Evolutionary conservation across 2,888 invertebrate genomes (phyloP), one percentile per base, ranked within the genome.

Genomic region (Geotrupes spiniger): DNA sequence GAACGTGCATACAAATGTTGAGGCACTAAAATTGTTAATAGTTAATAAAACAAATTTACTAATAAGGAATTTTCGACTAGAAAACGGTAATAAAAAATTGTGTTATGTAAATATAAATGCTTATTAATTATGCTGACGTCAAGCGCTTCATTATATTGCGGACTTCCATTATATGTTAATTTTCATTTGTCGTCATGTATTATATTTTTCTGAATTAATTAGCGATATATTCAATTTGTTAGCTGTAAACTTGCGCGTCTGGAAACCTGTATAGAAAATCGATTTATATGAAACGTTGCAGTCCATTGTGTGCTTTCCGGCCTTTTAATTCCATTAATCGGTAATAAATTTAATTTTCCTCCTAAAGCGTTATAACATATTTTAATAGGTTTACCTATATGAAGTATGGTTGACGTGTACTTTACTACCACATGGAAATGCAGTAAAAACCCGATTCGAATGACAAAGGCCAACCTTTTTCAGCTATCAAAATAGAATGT

Each of bases 391-490:
- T 48, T 53, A 56, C 42, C 14, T 43, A 27, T 43, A 52, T 51
- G 49, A 56, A 53, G 53, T 56, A 51, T 49, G 52, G 47, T 45
- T 36, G 48, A 42, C 51, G 44, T 48, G 53, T 42, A 48, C 52
- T 50, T 52, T 48, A 54, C 37, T 42, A 47, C 46, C 37, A 27
- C 37, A 68, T 67, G 62, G 67, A 65, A 66, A 64, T 61, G 66
- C 65, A 63, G 64, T 69, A 69, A 69, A 68, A 69, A 66, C 60
- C 63, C 64, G 61, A 69, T 69, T 62, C 64, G 62, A 60, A 60
- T 62, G 61, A 68, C 68, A 68, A 68, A 51, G 66, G 64, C 51
- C 53, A 51, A 57, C 52, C 59, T 54, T 60, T 59, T 51, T 41
- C 47, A 47, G 56, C 58, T 55, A 58, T 56, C 57, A 61, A 59